These are phyloP conservation scores for Ernsta delagoae DNA, from an alignment of 2,888 invertebrate genomes.

Conservation along the genomic window DNA sequence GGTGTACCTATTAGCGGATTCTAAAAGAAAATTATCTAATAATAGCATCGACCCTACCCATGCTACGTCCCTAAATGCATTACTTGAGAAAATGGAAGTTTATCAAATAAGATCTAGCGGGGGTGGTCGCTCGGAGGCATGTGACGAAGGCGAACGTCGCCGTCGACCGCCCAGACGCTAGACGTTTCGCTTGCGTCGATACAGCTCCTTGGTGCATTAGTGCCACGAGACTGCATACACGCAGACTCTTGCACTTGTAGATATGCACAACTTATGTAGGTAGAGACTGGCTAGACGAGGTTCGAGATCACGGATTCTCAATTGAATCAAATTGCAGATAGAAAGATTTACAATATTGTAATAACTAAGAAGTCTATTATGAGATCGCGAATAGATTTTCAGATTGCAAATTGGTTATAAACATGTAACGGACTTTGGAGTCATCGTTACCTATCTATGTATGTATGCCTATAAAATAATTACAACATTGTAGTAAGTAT, in stretches of 20 bases:
- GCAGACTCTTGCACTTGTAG: slow-evolving; percentile 23
- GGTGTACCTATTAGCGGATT: too few relatives aligned
- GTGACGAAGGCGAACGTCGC: slow-evolving; percentile 5
- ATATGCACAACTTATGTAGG: slow-evolving; percentile 11
- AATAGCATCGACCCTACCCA: too few relatives aligned
- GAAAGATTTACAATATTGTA: slow-evolving; percentile 3
- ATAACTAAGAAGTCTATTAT: neutral
- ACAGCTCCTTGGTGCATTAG: slow-evolving; percentile 5
- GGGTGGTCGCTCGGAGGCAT: slow-evolving; percentile 24
- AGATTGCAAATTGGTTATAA: too few relatives aligned
- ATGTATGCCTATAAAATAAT: too few relatives aligned
- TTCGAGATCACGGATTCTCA: slow-evolving; percentile 20
- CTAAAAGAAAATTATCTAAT: too few relatives aligned
- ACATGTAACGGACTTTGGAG: too few relatives aligned
- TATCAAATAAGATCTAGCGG: slow-evolving; percentile 30
- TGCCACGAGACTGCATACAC: slow-evolving; percentile 12
- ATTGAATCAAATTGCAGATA: slow-evolving; percentile 24
- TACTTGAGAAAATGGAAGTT: slow-evolving; percentile 27
- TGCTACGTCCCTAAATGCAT: slow-evolving; percentile 8
- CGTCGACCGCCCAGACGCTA: slow-evolving; percentile 45
- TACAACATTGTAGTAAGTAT: too few relatives aligned
- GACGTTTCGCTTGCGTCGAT: slow-evolving; percentile 44
- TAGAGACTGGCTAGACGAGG: slow-evolving; percentile 18
- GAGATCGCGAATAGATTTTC: too few relatives aligned
- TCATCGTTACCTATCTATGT: too few relatives aligned